Conservation (phyloP, 1,140 invertebrate species). For the Drosophila trapezifrons region DNA sequence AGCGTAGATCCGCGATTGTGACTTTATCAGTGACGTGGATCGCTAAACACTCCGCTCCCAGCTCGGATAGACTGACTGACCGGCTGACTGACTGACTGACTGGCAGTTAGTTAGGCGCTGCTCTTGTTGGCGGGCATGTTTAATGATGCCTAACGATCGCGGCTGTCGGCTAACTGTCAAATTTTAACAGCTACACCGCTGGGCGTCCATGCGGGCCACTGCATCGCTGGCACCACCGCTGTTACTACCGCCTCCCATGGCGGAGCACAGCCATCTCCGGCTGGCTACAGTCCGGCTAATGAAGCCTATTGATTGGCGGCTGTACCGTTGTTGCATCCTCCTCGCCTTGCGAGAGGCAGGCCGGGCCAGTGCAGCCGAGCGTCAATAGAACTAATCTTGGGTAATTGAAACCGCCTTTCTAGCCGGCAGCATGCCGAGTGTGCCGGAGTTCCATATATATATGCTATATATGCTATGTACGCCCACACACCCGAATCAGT, state of each 20-base stretch:
- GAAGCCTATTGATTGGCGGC: slow-evolving; percentile 51
- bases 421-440: slow-evolving; percentile 45
- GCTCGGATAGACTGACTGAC: slow-evolving; percentile 1
- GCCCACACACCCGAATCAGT: slow-evolving; percentile 30
- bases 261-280: slow-evolving; percentile 11
- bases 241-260: slow-evolving; percentile 43
- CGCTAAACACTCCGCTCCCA: slow-evolving; percentile 52
- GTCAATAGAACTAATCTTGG: slow-evolving; percentile 56
- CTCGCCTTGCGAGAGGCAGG: not conserved
- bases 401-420: slow-evolving; percentile 61
- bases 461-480: not conserved
- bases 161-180: slow-evolving; percentile 66
- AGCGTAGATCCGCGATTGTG: slow-evolving; percentile 34
- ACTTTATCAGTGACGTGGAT: slow-evolving; percentile 55
- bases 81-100: slow-evolving; percentile 13
- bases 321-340: slow-evolving; percentile 35
- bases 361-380: slow-evolving; percentile 25
- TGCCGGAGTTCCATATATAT: slow-evolving; percentile 14
- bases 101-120: slow-evolving; percentile 42
- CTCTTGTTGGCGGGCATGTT: slow-evolving; percentile 56
- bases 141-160: slow-evolving; percentile 65
- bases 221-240: slow-evolving; percentile 8
- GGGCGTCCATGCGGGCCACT: slow-evolving; percentile 46
- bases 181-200: slow-evolving; percentile 62
- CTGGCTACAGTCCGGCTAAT: slow-evolving; percentile 43